These are phyloP conservation scores for Temnothorax longispinosus DNA, from an alignment of 1,140 invertebrate species.

Conservation along the genomic window DNA sequence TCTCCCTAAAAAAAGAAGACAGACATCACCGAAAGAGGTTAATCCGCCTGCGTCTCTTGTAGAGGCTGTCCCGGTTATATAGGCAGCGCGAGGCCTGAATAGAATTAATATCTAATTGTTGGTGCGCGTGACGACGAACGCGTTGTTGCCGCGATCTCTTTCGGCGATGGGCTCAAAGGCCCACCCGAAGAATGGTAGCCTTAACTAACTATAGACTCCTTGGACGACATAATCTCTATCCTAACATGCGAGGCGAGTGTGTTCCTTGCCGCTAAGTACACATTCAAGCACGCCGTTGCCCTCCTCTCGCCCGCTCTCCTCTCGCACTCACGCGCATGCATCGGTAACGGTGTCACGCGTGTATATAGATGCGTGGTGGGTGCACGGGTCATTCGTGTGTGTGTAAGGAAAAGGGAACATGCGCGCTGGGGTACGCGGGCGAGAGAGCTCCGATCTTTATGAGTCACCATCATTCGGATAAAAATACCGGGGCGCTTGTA, in stretches of 20 bases:
- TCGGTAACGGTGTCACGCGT: slow-evolving; percentile 16
- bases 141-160: slow-evolving; percentile 55
- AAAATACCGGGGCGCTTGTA: slow-evolving; percentile 80
- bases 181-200: slow-evolving; percentile 75
- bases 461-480: slow-evolving; percentile 80
- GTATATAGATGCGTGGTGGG: slow-evolving; percentile 7
- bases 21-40: slow-evolving; percentile 66
- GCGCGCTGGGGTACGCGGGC: slow-evolving; percentile 51
- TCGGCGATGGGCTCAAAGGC: slow-evolving; percentile 64
- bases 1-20: slow-evolving; percentile 34
- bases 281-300: slow-evolving; percentile 71
- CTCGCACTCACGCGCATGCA: background rate
- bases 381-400: slow-evolving; percentile 4
- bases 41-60: slow-evolving; percentile 67
- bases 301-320: slow-evolving; percentile 17
- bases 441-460: slow-evolving; percentile 77
- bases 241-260: slow-evolving; percentile 74
- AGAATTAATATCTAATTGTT: slow-evolving; percentile 80
- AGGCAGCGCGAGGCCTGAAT: slow-evolving; percentile 65
- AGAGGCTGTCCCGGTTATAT: background rate
- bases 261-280: slow-evolving; percentile 79
- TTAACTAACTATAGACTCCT: slow-evolving; percentile 81
- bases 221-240: slow-evolving; percentile 79
- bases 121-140: slow-evolving; percentile 37
- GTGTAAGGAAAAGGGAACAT: slow-evolving; percentile 52